Evolutionary conservation across 2,797 vertebrate species (phyloP).

Genomic region (Semotilus atromaculatus): DNA sequence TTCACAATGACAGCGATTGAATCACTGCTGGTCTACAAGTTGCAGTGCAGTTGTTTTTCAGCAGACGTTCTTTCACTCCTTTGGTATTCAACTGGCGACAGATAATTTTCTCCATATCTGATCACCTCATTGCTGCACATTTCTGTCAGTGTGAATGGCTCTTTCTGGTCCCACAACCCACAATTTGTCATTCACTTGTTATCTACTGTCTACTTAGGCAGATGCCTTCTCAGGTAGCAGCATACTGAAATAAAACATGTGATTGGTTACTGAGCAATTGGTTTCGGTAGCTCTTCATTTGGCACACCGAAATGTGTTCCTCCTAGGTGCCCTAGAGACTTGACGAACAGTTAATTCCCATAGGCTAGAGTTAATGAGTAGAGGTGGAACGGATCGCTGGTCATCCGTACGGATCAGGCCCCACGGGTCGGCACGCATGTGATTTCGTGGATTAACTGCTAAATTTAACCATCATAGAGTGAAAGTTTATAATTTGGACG

Average conservation of each 20-base stretch:
- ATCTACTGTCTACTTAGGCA: not conserved
- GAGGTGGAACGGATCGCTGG: too few species aligned
- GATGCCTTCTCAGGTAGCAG: not conserved
- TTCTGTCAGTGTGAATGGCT: not conserved
- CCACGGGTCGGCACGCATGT: too few species aligned
- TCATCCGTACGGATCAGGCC: too few species aligned
- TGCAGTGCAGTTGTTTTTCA: too few species aligned
- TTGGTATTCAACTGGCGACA: not conserved
- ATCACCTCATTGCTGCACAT: not conserved
- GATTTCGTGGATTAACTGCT: too few species aligned
- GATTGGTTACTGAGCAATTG: not conserved
- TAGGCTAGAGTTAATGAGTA: not conserved
- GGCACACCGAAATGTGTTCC: not conserved
- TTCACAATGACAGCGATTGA: not conserved
- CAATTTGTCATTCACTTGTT: not conserved
- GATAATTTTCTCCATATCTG: not conserved
- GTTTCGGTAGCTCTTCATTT: not conserved
- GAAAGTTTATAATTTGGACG: too few species aligned
- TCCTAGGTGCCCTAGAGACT: not conserved
- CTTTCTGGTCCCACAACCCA: not conserved
- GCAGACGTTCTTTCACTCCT: not conserved
- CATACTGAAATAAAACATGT: not conserved
- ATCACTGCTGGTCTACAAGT: too few species aligned
- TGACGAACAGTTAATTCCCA: not conserved
- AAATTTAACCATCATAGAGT: too few species aligned